These are phyloP conservation scores for Phengaris arion DNA, from an alignment of 2,888 invertebrate species.

Conservation along the genomic window DNA sequence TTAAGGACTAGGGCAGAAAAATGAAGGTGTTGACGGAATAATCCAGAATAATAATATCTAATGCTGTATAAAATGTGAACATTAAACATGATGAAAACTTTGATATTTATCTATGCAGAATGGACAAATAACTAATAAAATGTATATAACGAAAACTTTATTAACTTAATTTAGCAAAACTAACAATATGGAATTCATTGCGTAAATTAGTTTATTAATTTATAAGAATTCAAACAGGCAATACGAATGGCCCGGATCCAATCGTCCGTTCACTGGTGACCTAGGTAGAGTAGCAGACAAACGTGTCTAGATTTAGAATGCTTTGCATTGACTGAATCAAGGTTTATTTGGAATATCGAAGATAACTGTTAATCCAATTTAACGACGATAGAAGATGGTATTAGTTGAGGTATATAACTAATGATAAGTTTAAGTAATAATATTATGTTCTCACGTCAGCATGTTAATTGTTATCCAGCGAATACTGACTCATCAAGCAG, in stretches of 20 bases:
- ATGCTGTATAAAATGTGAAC: background rate
- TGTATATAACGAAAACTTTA: background rate
- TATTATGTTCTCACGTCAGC: background rate
- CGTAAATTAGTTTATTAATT: background rate
- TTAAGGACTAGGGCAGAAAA: too few relatives aligned
- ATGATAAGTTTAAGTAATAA: background rate
- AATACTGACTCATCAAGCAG: background rate
- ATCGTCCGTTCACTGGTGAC: slow-evolving; percentile 21
- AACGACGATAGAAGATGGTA: background rate
- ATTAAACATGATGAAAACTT: background rate
- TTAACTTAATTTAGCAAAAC: background rate
- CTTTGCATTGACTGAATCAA: slow-evolving; percentile 4
- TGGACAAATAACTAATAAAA: background rate
- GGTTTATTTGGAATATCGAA: background rate
- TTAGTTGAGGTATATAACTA: background rate
- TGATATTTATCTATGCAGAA: slow-evolving; percentile 7
- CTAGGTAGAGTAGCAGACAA: background rate
- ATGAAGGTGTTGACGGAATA: too few relatives aligned
- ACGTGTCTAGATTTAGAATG: slow-evolving; percentile 20
- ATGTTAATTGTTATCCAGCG: background rate
- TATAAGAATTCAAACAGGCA: background rate
- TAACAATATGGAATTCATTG: background rate
- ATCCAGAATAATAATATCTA: background rate
- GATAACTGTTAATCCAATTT: background rate
- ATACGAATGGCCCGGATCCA: background rate